Percentiles rank a stretch among this genome's conserved stretches.
phyloP scores from a whole-genome alignment of 2,888 invertebrate species.

The Hipparchia semele region DNA sequence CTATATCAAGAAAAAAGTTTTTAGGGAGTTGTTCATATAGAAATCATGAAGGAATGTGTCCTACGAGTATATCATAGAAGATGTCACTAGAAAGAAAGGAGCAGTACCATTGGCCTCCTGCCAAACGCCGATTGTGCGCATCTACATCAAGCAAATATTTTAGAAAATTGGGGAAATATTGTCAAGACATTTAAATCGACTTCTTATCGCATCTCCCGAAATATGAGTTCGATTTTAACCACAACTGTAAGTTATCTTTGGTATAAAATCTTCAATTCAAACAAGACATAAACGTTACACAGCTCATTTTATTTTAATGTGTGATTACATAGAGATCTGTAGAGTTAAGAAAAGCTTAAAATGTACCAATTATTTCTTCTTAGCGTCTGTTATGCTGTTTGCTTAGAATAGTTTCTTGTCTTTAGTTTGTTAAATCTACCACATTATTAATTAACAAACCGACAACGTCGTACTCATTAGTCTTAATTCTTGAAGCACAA shows the following conservation, averaged over 20 bases:
- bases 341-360: neutral
- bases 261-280: neutral
- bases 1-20: neutral
- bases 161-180: slow-evolving; percentile 62
- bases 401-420: neutral
- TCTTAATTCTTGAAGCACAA: neutral
- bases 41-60: slow-evolving; percentile 50
- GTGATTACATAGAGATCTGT: neutral
- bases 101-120: slow-evolving; percentile 73
- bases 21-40: neutral
- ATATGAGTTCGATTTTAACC: neutral
- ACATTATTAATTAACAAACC: neutral
- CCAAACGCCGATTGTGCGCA: slow-evolving; percentile 74
- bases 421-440: neutral
- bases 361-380: too few relatives aligned
- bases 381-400: too few relatives aligned
- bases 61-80: slow-evolving; percentile 57
- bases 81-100: slow-evolving; percentile 74
- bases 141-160: slow-evolving; percentile 72
- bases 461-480: neutral
- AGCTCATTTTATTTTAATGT: neutral
- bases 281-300: neutral
- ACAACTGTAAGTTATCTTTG: neutral
- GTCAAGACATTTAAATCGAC: slow-evolving; percentile 28
- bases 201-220: neutral